Evolutionary conservation across 64 coral and sea anemone genomes (phyloP).

Genomic region (Montipora cactus): DNA sequence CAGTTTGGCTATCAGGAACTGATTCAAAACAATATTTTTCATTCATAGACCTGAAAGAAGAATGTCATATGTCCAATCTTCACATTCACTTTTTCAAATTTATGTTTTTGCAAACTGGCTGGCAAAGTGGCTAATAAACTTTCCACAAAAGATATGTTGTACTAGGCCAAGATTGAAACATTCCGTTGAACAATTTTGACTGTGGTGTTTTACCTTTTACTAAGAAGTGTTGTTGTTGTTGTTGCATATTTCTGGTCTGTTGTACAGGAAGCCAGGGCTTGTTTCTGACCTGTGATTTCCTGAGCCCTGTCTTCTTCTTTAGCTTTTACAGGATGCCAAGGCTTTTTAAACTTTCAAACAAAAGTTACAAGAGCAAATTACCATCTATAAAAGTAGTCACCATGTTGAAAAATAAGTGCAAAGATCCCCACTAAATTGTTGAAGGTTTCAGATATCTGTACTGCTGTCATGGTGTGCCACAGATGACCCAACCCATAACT

Average conservation of each 20-base stretch:
- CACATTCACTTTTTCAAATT: no score
- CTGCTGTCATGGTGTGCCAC: slow-evolving; percentile 22
- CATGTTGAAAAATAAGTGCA: neutral
- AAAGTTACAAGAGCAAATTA: neutral
- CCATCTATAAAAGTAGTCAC: neutral
- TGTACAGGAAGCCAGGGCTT: neutral
- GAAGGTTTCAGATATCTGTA: slow-evolving; percentile 55
- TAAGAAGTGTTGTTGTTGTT: neutral
- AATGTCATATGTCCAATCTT: no score
- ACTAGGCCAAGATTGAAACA: neutral
- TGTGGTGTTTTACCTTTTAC: neutral
- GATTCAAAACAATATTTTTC: neutral
- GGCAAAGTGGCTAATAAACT: no score
- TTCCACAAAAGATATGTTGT: no score
- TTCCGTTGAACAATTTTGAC: neutral
- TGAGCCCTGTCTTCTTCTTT: neutral
- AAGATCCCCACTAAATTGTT: neutral
- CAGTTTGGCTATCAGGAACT: neutral
- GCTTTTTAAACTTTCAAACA: slow-evolving; percentile 25
- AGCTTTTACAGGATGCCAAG: neutral
- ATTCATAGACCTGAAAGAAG: neutral
- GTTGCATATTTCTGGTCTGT: neutral
- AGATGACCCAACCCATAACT: slow-evolving; percentile 14
- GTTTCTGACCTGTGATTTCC: neutral
- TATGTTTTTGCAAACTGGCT: no score